Percentiles rank a stretch among this genome's conserved stretches.
Conservation (phyloP, 1,140 invertebrate species). For the Ceratosolen solmsi region DNA sequence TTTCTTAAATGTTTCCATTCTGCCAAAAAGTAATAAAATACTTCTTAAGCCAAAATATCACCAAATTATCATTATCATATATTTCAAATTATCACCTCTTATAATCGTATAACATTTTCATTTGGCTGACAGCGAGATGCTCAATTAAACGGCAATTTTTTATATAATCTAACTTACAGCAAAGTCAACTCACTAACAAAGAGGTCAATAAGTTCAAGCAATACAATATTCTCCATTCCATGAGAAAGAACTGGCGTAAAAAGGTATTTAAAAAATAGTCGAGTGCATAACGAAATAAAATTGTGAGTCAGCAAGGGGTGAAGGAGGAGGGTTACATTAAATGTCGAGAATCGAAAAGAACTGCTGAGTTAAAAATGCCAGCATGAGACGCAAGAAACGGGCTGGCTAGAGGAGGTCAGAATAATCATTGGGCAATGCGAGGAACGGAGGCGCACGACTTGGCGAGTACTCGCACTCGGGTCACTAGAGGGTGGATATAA, state of each 20-base stretch:
- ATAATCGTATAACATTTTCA: no score
- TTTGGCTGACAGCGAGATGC: no score
- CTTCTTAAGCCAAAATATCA: no score
- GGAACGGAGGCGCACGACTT: background rate
- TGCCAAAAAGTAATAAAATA: no score
- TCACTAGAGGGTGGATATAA: conserved; percentile 37
- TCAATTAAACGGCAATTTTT: background rate
- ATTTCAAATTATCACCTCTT: no score
- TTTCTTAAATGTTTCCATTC: no score
- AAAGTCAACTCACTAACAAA: background rate
- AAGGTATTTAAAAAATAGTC: conserved; percentile 37
- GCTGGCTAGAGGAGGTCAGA: background rate
- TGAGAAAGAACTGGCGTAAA: conserved; percentile 31
- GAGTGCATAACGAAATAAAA: conserved; percentile 18
- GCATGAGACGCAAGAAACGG: conserved; percentile 31
- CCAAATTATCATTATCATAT: no score
- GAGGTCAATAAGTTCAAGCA: background rate
- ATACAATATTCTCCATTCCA: background rate
- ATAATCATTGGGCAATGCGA: conserved; percentile 14
- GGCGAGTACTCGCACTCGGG: background rate
- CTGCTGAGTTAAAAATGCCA: conserved; percentile 23
- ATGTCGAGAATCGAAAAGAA: background rate
- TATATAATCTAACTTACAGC: background rate
- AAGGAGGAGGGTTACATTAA: background rate
- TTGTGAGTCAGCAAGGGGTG: conserved; percentile 40